These are phyloP conservation scores for Halictus rubicundus DNA, from an alignment of 1,140 invertebrate species.

Conservation along the genomic window DNA sequence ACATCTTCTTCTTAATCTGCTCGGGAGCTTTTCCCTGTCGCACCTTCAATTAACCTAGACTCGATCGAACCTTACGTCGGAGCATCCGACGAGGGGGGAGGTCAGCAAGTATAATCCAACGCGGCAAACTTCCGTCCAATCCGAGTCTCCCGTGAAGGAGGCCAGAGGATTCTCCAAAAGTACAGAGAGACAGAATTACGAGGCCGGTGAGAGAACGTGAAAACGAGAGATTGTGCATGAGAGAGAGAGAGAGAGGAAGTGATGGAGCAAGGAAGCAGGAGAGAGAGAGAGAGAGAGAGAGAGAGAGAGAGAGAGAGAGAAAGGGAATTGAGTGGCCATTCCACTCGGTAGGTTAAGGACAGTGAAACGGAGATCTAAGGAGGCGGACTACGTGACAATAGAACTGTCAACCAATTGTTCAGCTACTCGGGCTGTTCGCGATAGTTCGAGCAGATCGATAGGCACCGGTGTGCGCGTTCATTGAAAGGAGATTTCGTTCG, in stretches of 20 bases:
- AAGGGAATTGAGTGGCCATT: conserved; percentile 46
- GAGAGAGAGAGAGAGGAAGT: no score
- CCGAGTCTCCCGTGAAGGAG: conserved; percentile 19
- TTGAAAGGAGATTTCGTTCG: conserved; percentile 55
- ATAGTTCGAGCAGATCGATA: conserved; percentile 56
- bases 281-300: background rate
- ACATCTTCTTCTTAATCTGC: no score
- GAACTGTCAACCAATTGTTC: conserved; percentile 67
- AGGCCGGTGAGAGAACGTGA: background rate
- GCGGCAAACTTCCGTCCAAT: conserved; percentile 31
- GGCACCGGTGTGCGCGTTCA: conserved; percentile 45
- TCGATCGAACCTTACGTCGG: conserved; percentile 2
- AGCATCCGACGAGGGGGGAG: conserved; percentile 12
- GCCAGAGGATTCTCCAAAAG: conserved; percentile 41
- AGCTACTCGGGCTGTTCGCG: conserved; percentile 32
- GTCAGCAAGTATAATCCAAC: conserved; percentile 37
- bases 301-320: background rate
- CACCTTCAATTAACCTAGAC: conserved; percentile 21
- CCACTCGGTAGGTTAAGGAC: conserved; percentile 62
- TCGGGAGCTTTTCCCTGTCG: background rate
- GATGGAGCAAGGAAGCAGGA: no score
- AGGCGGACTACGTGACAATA: conserved; percentile 57
- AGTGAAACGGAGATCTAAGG: conserved; percentile 55
- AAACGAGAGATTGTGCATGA: background rate
- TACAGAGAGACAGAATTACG: conserved; percentile 38